These are phyloP conservation scores for Diplosoma virens DNA, from an alignment of 23 tunicate species.

Conservation along the genomic window DNA sequence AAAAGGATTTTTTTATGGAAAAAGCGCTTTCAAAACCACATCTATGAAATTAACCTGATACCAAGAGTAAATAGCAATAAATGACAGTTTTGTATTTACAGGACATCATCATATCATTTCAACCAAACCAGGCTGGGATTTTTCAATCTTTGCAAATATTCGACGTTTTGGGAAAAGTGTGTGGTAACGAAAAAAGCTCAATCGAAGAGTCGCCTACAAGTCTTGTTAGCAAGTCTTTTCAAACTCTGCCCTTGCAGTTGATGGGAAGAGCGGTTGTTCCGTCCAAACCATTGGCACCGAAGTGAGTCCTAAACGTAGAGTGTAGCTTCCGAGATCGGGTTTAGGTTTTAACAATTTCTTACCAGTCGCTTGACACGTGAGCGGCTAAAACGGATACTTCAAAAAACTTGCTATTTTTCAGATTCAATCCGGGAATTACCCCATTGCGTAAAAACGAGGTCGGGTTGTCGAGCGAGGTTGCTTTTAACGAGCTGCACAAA, in stretches of 20 bases:
- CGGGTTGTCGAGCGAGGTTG: constrained; percentile 55
- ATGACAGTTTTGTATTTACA: too few relatives aligned
- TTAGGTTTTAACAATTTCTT: not conserved
- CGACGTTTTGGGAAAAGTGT: constrained; percentile 77
- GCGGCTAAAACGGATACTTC: not conserved
- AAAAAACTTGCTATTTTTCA: constrained; percentile 12
- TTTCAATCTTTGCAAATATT: constrained; percentile 66
- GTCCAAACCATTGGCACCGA: constrained; percentile 33
- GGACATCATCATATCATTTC: constrained; percentile 78
- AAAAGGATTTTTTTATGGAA: too few relatives aligned
- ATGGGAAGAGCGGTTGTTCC: constrained; percentile 59
- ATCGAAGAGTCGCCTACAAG: constrained; percentile 17
- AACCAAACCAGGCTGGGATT: constrained; percentile 85
- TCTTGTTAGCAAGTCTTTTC: constrained; percentile 44
- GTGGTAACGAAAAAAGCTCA: constrained; percentile 6
- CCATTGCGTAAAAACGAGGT: constrained; percentile 66
- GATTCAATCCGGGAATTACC: constrained; percentile 78
- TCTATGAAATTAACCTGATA: too few relatives aligned
- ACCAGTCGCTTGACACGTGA: not conserved
- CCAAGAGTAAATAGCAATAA: too few relatives aligned
- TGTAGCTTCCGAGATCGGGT: too few relatives aligned
- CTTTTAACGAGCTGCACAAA: constrained; percentile 48
- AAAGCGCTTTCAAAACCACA: too few relatives aligned
- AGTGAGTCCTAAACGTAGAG: constrained; percentile 24
- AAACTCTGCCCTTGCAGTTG: constrained; percentile 68